Evolutionary conservation across 1,140 invertebrate species (phyloP), one percentile per base, ranked within the genome.

Genomic region (Lethrus apterus): DNA sequence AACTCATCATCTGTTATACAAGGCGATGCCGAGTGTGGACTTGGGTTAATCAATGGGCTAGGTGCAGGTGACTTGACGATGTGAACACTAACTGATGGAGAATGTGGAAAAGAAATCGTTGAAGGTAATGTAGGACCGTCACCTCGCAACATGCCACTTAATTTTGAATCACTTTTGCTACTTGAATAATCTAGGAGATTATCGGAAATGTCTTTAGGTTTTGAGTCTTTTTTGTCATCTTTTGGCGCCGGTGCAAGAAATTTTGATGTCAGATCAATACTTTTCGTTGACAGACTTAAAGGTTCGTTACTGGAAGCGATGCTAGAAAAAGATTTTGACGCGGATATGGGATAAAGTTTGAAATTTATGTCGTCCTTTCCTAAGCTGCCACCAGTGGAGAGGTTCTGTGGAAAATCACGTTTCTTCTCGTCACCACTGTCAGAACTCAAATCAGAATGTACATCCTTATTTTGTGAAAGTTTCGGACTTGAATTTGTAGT

Each of bases 1-100:
- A 91, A 75, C 57, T 92, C 88, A 63, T 92, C 88, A 57, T 92
- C 88, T 44, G 87, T 88, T 45, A 86, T 83, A 53, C 81, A 84
- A 3, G 88, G 86, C 2, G 86, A 88, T 24, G 79, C 77, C 3
- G 83, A 84, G 58, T 83, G 82, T 2, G 83, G 84, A 4, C 83
- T 83, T 1, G 80, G 75, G 2, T 76, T 75, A 10, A 83, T 72
- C 7, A 81, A 63, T 0, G 81, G 82, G 10, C 80, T 81, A 0
- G 83, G 81, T 0, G 80, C 81, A 2, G 84, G 84, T 43, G 83
- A 86, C 59, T 87, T 87, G 5, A 86, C 79, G 41, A 88, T 81
- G 61, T 86, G 84, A 35, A 88, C 72, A 23, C 80, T 81, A 2
- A 86, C 76, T 2, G 82, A 84, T 0, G 84, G 83, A 24, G 81